phyloP scores from a whole-genome alignment of 2,888 invertebrate genomes.

The Scelioninae gen. 2 region DNA sequence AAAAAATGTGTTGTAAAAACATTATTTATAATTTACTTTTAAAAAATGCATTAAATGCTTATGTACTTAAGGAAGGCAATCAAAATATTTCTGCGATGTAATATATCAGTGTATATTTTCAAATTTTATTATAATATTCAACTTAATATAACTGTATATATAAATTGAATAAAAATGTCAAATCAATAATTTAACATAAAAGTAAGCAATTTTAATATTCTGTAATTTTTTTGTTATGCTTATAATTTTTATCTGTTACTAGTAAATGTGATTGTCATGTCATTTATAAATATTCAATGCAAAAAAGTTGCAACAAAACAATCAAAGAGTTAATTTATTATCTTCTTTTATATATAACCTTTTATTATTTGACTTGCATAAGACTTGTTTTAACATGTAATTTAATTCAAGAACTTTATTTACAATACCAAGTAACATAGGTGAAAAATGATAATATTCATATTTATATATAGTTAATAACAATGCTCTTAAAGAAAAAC shows the following conservation, averaged over 20 bases:
- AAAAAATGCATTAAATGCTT: too few species aligned
- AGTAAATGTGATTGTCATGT: conserved; percentile 60
- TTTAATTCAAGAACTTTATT: conserved; percentile 69
- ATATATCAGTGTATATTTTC: too few species aligned
- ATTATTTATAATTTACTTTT: too few species aligned
- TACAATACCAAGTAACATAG: conserved; percentile 69
- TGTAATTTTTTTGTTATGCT: too few species aligned
- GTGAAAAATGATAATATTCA: conserved; percentile 64
- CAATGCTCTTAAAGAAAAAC: conserved; percentile 26
- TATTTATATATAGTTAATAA: conserved; percentile 51
- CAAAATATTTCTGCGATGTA: too few species aligned
- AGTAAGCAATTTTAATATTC: too few species aligned
- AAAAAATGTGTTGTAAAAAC: too few species aligned
- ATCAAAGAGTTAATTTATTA: background rate
- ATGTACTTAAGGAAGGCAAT: too few species aligned
- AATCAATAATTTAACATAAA: too few species aligned
- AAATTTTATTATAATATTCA: too few species aligned
- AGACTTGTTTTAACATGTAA: conserved; percentile 43
- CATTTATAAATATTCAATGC: conserved; percentile 68
- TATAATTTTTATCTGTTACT: conserved; percentile 57
- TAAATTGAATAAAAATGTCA: too few species aligned
- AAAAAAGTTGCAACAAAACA: conserved; percentile 53
- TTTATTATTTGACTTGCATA: conserved; percentile 48
- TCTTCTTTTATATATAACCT: conserved; percentile 30
- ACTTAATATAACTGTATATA: too few species aligned